A percentile compares a stretch with the other conserved stretches of the same genome.
These are phyloP conservation scores for Capricornis sumatraensis DNA, from an alignment of 2,113 vertebrate species.

Conservation along the genomic window DNA sequence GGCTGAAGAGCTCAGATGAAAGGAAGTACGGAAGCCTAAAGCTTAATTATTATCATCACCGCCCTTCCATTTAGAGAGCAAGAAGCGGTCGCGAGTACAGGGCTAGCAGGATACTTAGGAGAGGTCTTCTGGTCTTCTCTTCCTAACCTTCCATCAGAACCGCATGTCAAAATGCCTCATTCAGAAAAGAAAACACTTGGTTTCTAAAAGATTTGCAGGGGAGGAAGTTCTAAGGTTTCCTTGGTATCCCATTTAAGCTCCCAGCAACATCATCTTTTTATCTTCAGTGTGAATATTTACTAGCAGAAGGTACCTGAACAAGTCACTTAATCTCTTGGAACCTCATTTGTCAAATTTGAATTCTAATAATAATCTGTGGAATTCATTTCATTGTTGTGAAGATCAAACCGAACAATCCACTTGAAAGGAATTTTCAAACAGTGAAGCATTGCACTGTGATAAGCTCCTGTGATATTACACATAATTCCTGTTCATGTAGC, in stretches of 20 bases:
- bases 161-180: background rate
- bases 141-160: background rate
- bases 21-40: background rate
- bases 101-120: background rate
- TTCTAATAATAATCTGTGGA: background rate
- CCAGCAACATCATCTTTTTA: background rate
- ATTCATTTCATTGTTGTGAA: background rate
- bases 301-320: background rate
- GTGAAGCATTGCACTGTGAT: background rate
- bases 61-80: background rate
- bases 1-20: slow-evolving; percentile 41
- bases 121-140: background rate
- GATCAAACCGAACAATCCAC: background rate
- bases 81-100: slow-evolving; percentile 5
- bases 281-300: background rate
- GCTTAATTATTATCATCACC: slow-evolving; percentile 21
- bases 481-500: background rate
- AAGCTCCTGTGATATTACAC: background rate
- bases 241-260: background rate
- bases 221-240: background rate
- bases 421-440: background rate
- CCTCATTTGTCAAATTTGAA: background rate
- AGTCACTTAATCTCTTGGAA: slow-evolving; percentile 19
- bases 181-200: background rate
- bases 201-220: background rate